Conservation (phyloP, 2,888 invertebrate genomes). For the Pteria penguin region DNA sequence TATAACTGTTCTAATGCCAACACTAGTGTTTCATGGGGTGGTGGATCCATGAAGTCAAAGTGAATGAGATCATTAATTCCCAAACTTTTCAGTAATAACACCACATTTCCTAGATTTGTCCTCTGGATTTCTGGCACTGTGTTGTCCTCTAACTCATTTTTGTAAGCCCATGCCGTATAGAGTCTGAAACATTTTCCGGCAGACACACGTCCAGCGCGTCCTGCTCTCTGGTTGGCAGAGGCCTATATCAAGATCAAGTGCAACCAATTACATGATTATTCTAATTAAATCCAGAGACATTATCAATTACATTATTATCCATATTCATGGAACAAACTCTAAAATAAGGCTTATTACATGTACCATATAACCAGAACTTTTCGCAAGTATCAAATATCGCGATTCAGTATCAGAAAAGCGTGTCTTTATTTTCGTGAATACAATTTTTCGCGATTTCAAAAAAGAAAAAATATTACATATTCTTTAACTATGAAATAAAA, state of each 20-base stretch:
- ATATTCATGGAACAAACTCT: too few relatives aligned
- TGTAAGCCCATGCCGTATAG: constrained; percentile 99
- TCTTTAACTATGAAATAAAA: too few relatives aligned
- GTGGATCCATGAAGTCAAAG: constrained; percentile 99
- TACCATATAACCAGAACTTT: too few relatives aligned
- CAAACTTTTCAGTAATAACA: constrained; percentile 95
- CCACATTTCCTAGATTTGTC: constrained; percentile 98
- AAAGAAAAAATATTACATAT: too few relatives aligned
- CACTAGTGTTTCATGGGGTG: constrained; percentile 84
- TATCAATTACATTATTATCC: too few relatives aligned
- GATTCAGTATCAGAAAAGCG: too few relatives aligned
- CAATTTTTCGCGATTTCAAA: too few relatives aligned
- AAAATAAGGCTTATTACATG: too few relatives aligned
- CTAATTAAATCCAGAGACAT: too few relatives aligned
- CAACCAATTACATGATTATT: too few relatives aligned
- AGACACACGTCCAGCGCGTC: constrained; percentile 96
- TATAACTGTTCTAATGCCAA: constrained; percentile 97
- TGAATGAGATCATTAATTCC: constrained; percentile 98
- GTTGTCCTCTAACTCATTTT: constrained; percentile 98
- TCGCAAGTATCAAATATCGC: too few relatives aligned
- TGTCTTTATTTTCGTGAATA: too few relatives aligned
- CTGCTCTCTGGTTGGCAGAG: constrained; percentile 98
- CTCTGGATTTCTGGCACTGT: constrained; percentile 99
- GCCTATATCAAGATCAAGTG: constrained; percentile 79
- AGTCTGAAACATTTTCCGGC: constrained; percentile 97